Conservation (phyloP, 2,797 vertebrate species). For the Cichlasoma orientale region DNA sequence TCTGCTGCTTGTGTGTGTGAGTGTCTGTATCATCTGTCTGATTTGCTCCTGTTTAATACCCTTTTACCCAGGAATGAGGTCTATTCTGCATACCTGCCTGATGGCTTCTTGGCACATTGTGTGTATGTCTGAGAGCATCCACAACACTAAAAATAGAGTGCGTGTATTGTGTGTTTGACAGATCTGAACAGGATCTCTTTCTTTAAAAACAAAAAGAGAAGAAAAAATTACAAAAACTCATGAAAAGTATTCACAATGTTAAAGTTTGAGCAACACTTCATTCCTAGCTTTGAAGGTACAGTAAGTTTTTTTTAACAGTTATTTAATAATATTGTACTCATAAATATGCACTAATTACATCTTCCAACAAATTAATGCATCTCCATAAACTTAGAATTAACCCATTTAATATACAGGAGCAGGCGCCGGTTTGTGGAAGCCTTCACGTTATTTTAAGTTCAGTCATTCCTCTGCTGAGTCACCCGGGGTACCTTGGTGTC, state of each 20-base stretch:
- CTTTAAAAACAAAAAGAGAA: too few relatives aligned
- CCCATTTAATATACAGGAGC: too few relatives aligned
- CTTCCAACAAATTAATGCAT: too few relatives aligned
- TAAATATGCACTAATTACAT: too few relatives aligned
- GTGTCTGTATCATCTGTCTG: slow-evolving; percentile 20
- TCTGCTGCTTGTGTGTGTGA: not conserved
- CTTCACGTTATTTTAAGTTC: not conserved
- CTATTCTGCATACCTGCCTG: slow-evolving; percentile 53
- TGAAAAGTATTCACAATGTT: not conserved
- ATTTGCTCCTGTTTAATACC: slow-evolving; percentile 38
- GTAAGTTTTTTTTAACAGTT: too few relatives aligned
- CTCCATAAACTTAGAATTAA: too few relatives aligned
- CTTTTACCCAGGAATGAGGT: slow-evolving; percentile 17
- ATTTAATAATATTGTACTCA: too few relatives aligned
- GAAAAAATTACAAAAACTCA: not conserved
- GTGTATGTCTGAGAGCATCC: slow-evolving; percentile 12
- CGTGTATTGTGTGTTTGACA: slow-evolving; percentile 48
- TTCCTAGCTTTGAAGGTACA: not conserved
- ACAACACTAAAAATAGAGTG: slow-evolving; percentile 32
- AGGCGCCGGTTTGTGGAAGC: too few relatives aligned
- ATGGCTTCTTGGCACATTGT: slow-evolving; percentile 48
- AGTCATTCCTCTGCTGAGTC: not conserved
- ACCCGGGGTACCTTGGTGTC: not conserved
- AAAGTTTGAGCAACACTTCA: not conserved
- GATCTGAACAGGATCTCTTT: slow-evolving; percentile 31